These are phyloP conservation scores for Propithecus deckenii DNA, from an alignment of 2,797 vertebrate genomes.

Conservation along the genomic window DNA sequence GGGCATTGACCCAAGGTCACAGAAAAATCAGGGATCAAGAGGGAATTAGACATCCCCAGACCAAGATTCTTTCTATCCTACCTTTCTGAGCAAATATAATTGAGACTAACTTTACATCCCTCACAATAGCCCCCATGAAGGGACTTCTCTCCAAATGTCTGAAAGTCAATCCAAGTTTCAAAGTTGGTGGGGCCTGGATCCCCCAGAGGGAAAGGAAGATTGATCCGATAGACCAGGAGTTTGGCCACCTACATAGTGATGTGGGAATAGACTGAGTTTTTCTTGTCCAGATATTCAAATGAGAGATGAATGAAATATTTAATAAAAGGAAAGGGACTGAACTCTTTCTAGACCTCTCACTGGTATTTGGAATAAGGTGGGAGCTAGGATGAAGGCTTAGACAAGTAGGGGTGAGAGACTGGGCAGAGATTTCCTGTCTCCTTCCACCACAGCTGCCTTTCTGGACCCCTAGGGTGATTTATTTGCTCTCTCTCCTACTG, in stretches of 20 bases:
- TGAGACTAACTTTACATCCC: not conserved
- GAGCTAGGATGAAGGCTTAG: not conserved
- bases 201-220: not conserved
- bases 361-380: not conserved
- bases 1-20: not conserved
- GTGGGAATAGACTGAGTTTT: not conserved
- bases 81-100: not conserved
- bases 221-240: not conserved
- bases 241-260: not conserved
- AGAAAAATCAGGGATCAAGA: not conserved
- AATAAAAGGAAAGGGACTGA: not conserved
- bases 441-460: not conserved
- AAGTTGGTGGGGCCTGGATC: not conserved
- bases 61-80: not conserved
- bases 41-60: not conserved
- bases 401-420: not conserved
- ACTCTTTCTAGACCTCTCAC: not conserved
- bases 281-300: not conserved
- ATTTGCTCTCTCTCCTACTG: constrained; percentile 78
- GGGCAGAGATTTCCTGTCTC: not conserved
- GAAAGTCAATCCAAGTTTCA: not conserved
- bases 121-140: not conserved
- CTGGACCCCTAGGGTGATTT: not conserved
- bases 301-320: not conserved
- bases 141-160: not conserved